Evolutionary conservation across 23 tunicate genomes (phyloP).

Genomic region (Halocynthia aurantium): DNA sequence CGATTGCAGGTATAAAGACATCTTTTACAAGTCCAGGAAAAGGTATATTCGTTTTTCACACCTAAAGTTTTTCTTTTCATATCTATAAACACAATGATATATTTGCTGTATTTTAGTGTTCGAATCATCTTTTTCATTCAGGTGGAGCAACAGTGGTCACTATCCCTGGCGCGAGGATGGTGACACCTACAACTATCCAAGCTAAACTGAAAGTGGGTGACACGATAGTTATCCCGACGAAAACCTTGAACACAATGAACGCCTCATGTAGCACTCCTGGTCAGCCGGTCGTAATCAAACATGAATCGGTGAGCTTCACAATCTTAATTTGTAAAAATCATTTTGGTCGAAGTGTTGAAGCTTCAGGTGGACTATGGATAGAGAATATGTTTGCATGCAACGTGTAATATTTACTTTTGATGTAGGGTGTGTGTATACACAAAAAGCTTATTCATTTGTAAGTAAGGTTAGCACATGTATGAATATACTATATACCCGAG

Average conservation of each 20-base stretch:
- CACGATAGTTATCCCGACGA: slow-evolving; percentile 69
- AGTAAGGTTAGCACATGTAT: no score
- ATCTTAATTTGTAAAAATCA: no score
- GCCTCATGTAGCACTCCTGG: background rate
- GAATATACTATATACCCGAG: no score
- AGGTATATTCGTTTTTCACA: background rate
- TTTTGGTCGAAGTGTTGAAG: no score
- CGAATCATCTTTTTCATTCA: background rate
- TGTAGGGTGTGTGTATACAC: no score
- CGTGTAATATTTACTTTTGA: no score
- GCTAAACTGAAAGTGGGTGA: slow-evolving; percentile 84
- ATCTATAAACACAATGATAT: background rate
- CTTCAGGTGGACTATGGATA: no score
- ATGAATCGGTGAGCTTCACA: background rate
- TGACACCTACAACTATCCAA: slow-evolving; percentile 4
- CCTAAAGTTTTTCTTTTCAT: background rate
- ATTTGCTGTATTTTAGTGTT: background rate
- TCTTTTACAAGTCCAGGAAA: slow-evolving; percentile 25
- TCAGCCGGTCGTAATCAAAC: slow-evolving; percentile 10
- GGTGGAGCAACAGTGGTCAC: slow-evolving; percentile 7
- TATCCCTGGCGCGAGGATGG: slow-evolving; percentile 15
- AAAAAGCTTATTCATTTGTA: no score
- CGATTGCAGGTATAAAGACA: slow-evolving; percentile 12
- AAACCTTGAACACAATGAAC: slow-evolving; percentile 15
- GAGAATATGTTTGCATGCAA: no score